Evolutionary conservation across 2,888 invertebrate species (phyloP), one percentile per base, ranked within the genome.

Genomic region (Piscicola geometra): DNA sequence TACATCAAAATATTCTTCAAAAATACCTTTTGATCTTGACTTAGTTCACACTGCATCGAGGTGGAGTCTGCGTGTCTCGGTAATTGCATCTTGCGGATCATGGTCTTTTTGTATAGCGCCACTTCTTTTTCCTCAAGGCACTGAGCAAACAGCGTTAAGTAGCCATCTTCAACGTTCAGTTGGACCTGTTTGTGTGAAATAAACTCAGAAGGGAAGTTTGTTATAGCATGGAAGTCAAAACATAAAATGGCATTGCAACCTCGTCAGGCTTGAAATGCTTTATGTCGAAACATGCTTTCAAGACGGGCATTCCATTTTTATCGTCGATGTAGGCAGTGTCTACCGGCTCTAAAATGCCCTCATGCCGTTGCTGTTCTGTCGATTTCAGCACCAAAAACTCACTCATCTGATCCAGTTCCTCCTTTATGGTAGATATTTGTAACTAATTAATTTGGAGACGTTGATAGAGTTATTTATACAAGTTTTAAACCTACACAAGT

Each of bases 301-400:
- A 76, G 47, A 79, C 76, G 12, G 80, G 80, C 77, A 79, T 71
- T 3, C 80, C 80, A 28, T 80, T 80, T 21, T 75, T 71, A 71
- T 80, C 78, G 33, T 79, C 80, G 15, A 80, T 78, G 77, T 75
- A 80, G 56, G 80, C 80, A n/a, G 80, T 80, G 77, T 80, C 80
- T 15, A 80, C 77, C 9, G 79, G 80, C 33, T 78, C 67, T 5
- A 76, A 77, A 36, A 78, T 77, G 2, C 80, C 80, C 64, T 80
- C 80, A 52, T 79, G 78, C 36, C 75, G 71, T 77, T 80, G 80
- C 70, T 80, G 80, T 71, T 80, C 77, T 21, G 80, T 78, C 25
- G 80, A 80, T 67, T 80, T 80, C 75, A 80, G 76, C 66, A 79
- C 74, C 25, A 80, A 76, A 71, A 80, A 80, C 60, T 80, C 80